Evolutionary conservation across 2,888 invertebrate genomes (phyloP).

Genomic region (Creontiades dilutus): DNA sequence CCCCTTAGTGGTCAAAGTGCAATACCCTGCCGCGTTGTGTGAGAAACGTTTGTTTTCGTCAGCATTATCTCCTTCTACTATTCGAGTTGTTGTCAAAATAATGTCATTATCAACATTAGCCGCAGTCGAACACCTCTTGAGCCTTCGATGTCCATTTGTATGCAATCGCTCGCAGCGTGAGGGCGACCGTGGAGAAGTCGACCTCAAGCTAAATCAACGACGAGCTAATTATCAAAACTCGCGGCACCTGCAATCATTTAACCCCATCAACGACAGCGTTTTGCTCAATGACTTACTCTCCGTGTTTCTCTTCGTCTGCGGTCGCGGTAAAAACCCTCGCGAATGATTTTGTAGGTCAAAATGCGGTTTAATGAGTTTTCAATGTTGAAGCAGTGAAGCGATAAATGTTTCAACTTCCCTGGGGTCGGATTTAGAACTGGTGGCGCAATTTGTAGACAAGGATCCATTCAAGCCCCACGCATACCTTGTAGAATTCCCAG

Average conservation of each 20-base stretch:
- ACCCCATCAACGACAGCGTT: neutral
- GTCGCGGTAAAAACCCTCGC: neutral
- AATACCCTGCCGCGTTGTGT: no score
- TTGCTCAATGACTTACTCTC: neutral
- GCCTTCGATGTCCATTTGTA: no score
- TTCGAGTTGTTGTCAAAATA: no score
- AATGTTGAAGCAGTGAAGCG: neutral
- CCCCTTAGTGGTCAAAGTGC: no score
- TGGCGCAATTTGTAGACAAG: no score
- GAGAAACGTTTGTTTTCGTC: no score
- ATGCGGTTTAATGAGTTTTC: neutral
- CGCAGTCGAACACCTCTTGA: neutral
- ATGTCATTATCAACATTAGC: no score
- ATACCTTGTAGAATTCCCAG: no score
- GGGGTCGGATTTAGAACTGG: no score
- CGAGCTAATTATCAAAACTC: neutral
- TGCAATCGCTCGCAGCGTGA: neutral
- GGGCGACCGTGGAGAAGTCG: neutral
- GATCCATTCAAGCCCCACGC: no score
- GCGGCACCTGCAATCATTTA: neutral
- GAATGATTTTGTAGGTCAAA: neutral
- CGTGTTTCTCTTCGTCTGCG: neutral
- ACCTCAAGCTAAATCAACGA: constrained; percentile 37
- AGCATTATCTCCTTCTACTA: no score
- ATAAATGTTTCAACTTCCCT: no score